Evolutionary conservation across 2,797 vertebrate species (phyloP), one percentile per base, ranked within the genome.

Genomic region (Ficedula albicollis): DNA sequence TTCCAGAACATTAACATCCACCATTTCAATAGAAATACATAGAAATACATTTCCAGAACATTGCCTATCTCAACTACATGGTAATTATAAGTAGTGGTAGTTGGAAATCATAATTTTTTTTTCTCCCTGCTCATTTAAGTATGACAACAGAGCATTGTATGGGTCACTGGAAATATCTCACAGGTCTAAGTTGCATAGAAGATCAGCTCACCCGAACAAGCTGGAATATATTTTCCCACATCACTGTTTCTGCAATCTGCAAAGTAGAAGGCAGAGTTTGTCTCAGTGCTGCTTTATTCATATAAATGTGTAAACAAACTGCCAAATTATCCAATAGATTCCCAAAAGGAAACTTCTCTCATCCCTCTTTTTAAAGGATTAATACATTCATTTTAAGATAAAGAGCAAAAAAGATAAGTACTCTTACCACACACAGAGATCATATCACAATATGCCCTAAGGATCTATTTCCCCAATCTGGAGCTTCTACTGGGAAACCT

Each of bases 121-220:
- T 64, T n/a, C 9, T 5, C 36, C 62, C 56, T 78, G 49, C 17
- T 75, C 86, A 58, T 74, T 62, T 29, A 80, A 27, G 34, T 78
- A 69, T 75, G 62, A 85, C 68, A 89, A 59, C 17, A 41, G 41
- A 26, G 30, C 21, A 55, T 29, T 54, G 18, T n/a, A 30, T 22
- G 77, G 6, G 48, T 73, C 32, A 46, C 6, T 30, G 83, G 38
- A 70, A 90, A 78, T 52, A 69, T 48, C 21, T 81, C 39, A 75
- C 51, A 84, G 29, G 17, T 88, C 51, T 62, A 86, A 59, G 5
- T 1, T 76, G 15, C 30, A 26, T 0, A 86, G 38, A 76, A 81
- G 36, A 62, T 85, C 43, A 82, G 95, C 98, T 98, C 96, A 99
- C 99, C 98, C 4, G 97, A 98, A 98, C 99, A 99, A 81, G 97